A percentile compares a stretch with the other conserved stretches of the same genome.
phyloP scores from a whole-genome alignment of 92 coral and sea anemone species.

The Zoanthus gigantus region DNA sequence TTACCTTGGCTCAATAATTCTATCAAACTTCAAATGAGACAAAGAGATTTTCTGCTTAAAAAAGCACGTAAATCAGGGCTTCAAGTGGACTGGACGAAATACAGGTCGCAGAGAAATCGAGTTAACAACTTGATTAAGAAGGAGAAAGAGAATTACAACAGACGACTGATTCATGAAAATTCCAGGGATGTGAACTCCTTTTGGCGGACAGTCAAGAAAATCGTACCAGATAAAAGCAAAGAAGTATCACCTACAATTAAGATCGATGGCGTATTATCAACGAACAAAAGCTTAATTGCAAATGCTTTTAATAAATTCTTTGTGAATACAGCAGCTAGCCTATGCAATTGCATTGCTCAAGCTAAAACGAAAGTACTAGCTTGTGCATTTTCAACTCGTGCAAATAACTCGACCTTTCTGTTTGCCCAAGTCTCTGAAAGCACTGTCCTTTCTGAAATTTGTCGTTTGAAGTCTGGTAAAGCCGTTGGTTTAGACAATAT shows the following conservation, averaged over 20 bases:
- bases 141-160: no score
- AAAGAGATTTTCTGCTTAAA: constrained; percentile 48
- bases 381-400: constrained; percentile 22
- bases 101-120: constrained; percentile 30
- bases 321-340: constrained; percentile 27
- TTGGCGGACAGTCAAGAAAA: not conserved
- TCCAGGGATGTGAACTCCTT: no score
- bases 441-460: constrained; percentile 1
- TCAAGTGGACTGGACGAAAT: constrained; percentile 49
- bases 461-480: constrained; percentile 5
- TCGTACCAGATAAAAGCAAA: constrained; percentile 27
- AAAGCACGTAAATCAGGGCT: constrained; percentile 54
- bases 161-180: no score
- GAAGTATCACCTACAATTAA: constrained; percentile 24
- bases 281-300: constrained; percentile 27
- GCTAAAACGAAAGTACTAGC: constrained; percentile 24
- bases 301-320: constrained; percentile 24
- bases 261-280: constrained; percentile 27
- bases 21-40: constrained; percentile 41
- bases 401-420: constrained; percentile 25
- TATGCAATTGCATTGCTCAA: constrained; percentile 24
- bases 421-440: constrained; percentile 15
- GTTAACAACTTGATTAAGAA: constrained; percentile 35
- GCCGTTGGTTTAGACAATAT: not conserved
- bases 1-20: constrained; percentile 37